Evolutionary conservation across 2,797 vertebrate genomes (phyloP), one percentile per base, ranked within the genome.

Genomic region (Tamandua tetradactyla): DNA sequence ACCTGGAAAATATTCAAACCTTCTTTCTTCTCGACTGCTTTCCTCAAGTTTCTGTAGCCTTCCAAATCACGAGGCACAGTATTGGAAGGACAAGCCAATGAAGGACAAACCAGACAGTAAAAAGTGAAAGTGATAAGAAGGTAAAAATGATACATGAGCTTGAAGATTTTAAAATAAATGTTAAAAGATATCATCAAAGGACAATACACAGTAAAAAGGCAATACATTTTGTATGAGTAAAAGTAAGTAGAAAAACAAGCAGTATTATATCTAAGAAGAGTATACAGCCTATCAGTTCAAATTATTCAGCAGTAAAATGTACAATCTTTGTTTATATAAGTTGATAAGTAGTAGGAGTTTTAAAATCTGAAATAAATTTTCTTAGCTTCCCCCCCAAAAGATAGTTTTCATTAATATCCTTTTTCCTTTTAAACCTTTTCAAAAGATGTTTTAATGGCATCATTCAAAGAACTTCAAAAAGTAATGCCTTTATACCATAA

Each of bases 11-110:
- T 98, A 98, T 98, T 98, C 99, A 99, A 99, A 99, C 99, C 99
- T 99, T 99, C 98, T 96, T 91, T 98, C 99, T 97, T 98, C 98
- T 95, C 98, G 99, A 98, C 96, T 98, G 98, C 97, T 98, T 98
- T 99, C 99, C 97, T 99, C 98, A 97, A 98, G 98, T 98, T 98
- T 99, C 98, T 98, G 99, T 97, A 99, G 99, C 99, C 99, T 99
- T 99, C 98, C 96, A 98, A 98, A 98, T 98, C 98, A 97, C 98
- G 98, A 98, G 97, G 98, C 98, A 98, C 98, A 98, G 98, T 98
- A 98, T 98, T 98, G 98, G 98, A 98, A 98, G 98, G 98, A 98
- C 98, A 98, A 98, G 98, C 98, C 98, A 98, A 98, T 99, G 98
- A 98, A 98, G 98, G 98, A 98, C 98, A 98, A 98, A 99, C 96